Evolutionary conservation across 1,140 invertebrate genomes (phyloP).

Genomic region (Homalodisca vitripennis): DNA sequence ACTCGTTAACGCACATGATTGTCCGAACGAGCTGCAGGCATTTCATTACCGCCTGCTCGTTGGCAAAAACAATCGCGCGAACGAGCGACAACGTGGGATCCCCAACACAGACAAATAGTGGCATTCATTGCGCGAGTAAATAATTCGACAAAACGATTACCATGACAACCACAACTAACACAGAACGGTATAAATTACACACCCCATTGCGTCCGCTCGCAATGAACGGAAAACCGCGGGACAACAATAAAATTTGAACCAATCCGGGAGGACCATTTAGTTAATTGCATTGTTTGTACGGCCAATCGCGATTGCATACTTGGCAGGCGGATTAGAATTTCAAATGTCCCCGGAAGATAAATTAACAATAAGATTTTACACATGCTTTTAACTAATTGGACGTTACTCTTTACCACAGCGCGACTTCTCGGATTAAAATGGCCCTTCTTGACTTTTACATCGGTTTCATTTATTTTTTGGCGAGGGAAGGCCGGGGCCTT

Average conservation of each 20-base stretch:
- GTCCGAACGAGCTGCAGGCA: no score
- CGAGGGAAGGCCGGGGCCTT: neutral
- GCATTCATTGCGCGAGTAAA: neutral
- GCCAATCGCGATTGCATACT: neutral
- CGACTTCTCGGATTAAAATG: neutral
- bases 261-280: neutral
- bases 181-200: neutral
- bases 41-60: no score
- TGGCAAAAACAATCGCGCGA: no score
- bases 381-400: conserved; percentile 27
- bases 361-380: conserved; percentile 28
- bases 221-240: neutral
- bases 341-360: conserved; percentile 19
- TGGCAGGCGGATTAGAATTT: conserved; percentile 7
- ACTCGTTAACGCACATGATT: no score
- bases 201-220: neutral
- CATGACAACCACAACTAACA: conserved; percentile 20
- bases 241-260: neutral
- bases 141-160: conserved; percentile 19
- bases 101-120: no score
- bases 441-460: conserved; percentile 12
- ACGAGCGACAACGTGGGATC: no score
- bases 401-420: neutral
- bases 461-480: conserved; percentile 19
- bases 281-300: neutral